phyloP scores from a whole-genome alignment of 2,113 vertebrate species.

The Python bivittatus region DNA sequence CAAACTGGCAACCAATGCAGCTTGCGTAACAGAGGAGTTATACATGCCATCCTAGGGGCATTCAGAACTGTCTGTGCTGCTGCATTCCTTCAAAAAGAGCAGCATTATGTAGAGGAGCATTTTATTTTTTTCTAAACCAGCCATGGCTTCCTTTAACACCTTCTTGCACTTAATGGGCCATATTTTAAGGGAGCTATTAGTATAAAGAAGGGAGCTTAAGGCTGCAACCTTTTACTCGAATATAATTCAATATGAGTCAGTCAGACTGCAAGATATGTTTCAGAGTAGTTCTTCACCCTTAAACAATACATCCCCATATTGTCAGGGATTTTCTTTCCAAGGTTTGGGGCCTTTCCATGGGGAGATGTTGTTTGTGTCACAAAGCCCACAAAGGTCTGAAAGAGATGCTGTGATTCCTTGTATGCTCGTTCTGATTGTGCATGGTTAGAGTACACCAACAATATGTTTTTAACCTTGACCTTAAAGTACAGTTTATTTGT shows the following conservation, averaged over 20 bases:
- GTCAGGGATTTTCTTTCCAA: no score
- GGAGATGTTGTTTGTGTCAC: background rate
- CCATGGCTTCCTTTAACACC: background rate
- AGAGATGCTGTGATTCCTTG: no score
- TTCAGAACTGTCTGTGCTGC: no score
- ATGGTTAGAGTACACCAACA: background rate
- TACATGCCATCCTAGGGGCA: no score
- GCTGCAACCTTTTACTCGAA: background rate
- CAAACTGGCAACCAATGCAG: no score
- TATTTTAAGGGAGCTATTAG: background rate
- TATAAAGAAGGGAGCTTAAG: no score
- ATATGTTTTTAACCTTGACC: background rate
- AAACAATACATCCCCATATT: background rate
- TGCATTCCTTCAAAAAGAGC: background rate
- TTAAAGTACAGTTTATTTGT: background rate
- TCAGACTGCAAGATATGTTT: background rate
- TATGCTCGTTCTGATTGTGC: background rate
- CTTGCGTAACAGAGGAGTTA: no score
- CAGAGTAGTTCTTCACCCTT: background rate
- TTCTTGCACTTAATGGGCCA: background rate
- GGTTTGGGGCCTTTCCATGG: background rate
- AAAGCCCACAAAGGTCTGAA: background rate
- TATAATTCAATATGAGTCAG: background rate
- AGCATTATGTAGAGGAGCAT: background rate
- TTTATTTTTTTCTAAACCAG: background rate